Percentiles rank a stretch among this genome's conserved stretches.
phyloP scores from a whole-genome alignment of 1,140 invertebrate genomes.

The Drosophila bocqueti region DNA sequence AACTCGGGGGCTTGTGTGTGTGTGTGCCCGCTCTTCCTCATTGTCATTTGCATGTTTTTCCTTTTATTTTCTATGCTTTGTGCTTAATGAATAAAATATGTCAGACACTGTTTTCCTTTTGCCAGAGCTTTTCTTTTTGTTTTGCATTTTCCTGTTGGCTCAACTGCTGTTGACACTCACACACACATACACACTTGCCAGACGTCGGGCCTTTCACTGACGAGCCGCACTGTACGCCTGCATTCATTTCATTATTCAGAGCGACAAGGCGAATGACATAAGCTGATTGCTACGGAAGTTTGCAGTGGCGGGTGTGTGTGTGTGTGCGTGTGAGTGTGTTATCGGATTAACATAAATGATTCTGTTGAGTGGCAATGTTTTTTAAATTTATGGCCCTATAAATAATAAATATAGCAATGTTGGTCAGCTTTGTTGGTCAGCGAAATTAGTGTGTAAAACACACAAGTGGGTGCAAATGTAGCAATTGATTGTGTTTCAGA shows the following conservation, averaged over 20 bases:
- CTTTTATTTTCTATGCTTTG: slow-evolving; percentile 67
- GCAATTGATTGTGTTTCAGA: neutral
- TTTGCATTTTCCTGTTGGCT: slow-evolving; percentile 22
- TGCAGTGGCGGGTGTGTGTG: neutral
- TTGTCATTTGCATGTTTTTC: slow-evolving; percentile 80
- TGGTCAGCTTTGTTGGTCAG: neutral
- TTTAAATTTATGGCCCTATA: slow-evolving; percentile 29
- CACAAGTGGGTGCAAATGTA: neutral
- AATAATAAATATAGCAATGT: slow-evolving; percentile 21
- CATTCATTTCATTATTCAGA: slow-evolving; percentile 69
- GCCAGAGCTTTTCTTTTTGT: slow-evolving; percentile 16
- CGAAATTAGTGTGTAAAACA: slow-evolving; percentile 9
- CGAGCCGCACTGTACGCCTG: slow-evolving; percentile 40
- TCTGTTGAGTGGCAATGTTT: slow-evolving; percentile 33
- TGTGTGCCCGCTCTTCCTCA: slow-evolving; percentile 29
- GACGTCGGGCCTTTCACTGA: slow-evolving; percentile 33
- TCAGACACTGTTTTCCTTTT: slow-evolving; percentile 63
- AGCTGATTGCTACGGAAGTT: slow-evolving; percentile 42
- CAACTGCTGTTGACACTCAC: slow-evolving; percentile 64
- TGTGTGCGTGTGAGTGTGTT: slow-evolving; percentile 2
- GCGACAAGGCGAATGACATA: slow-evolving; percentile 33
- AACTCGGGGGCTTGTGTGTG: neutral
- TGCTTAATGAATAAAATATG: slow-evolving; percentile 83
- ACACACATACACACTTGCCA: slow-evolving; percentile 37
- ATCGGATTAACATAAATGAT: slow-evolving; percentile 34